Base-by-base conservation (phyloP, 2,797 vertebrate species). In the Anas flavirostris region DNA sequence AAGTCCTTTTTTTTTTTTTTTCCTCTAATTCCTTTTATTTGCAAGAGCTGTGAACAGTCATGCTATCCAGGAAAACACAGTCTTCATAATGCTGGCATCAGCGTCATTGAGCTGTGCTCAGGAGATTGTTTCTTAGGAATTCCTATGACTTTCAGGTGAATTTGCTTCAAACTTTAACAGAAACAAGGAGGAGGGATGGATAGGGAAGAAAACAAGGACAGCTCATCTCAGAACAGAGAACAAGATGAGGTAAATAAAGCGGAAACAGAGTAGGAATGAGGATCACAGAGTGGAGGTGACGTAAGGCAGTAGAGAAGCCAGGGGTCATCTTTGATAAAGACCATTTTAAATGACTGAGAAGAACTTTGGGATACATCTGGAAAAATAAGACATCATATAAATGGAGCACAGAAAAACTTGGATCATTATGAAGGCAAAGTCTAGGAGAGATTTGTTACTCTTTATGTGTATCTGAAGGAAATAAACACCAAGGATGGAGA, bases 41-140 rank as follows among this genome's bases (percentile, higher is more conserved):
- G 85, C 53, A 46, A 31, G 67, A 77, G 12, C 64, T 19, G 10
- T 2, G 13, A 94, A 35, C 46, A 93, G 63, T 95, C 92, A 73
- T 70, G 60, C 46, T 93, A 66, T 91, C 93, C 85, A 92, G 92
- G 92, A 97, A 95, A 94, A 56, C 79, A 81, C 66, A 82, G 79
- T 41, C 12, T 72, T 92, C 41, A 59, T 12, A 90, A 7, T 7
- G 77, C 70, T 16, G 12, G 64, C 46, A 25, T 12, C 52, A 12
- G 52, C 92, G 85, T 96, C 91, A 93, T 15, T 0, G 59, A 91
- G 60, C 80, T 41, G 70, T 23, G 22, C 84, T 89, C 37, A 25
- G 77, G 68, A 85, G 22, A 17, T 33, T 50, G 77, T 62, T 94
- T 82, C 81, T 62, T 53, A 80, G 69, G 62, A 82, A 70, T 39